phyloP scores from a whole-genome alignment of 2,113 vertebrate genomes.

The Cololabis saira region DNA sequence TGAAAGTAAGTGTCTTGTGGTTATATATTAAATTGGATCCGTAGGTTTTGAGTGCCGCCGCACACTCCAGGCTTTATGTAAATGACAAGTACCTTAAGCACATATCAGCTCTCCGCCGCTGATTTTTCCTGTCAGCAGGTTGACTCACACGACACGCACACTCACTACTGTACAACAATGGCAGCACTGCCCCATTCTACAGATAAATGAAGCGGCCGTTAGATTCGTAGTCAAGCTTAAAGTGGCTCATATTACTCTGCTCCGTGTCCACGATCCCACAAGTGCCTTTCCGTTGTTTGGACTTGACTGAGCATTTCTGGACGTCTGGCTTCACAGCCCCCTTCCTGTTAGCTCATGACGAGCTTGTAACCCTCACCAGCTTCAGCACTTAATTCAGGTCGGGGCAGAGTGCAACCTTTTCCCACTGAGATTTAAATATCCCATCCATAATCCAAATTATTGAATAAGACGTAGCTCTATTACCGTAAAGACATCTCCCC shows the following conservation, averaged over 20 bases:
- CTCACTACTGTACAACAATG: not conserved
- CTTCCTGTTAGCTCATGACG: constrained; percentile 33
- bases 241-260: constrained; percentile 21
- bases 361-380: constrained; percentile 33
- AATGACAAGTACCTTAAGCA: constrained; percentile 43
- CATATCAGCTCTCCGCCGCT: constrained; percentile 19
- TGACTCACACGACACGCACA: constrained; percentile 41
- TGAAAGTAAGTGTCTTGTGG: not conserved
- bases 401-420: constrained; percentile 10
- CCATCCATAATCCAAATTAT: too few species aligned
- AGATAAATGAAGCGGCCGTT: constrained; percentile 39
- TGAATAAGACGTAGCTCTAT: too few species aligned
- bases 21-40: constrained; percentile 1
- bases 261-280: constrained; percentile 13
- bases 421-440: not conserved
- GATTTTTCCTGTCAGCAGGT: constrained; percentile 59
- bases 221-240: constrained; percentile 61
- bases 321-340: constrained; percentile 38
- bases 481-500: too few species aligned
- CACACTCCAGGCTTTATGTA: constrained; percentile 29
- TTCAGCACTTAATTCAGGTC: constrained; percentile 27
- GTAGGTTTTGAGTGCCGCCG: constrained; percentile 1
- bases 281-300: constrained; percentile 22
- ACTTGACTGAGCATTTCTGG: constrained; percentile 43
- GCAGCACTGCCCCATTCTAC: not conserved